Evolutionary conservation across 2,888 invertebrate genomes (phyloP), one percentile per base, ranked within the genome.

Genomic region (Agrenia bidenticulata): DNA sequence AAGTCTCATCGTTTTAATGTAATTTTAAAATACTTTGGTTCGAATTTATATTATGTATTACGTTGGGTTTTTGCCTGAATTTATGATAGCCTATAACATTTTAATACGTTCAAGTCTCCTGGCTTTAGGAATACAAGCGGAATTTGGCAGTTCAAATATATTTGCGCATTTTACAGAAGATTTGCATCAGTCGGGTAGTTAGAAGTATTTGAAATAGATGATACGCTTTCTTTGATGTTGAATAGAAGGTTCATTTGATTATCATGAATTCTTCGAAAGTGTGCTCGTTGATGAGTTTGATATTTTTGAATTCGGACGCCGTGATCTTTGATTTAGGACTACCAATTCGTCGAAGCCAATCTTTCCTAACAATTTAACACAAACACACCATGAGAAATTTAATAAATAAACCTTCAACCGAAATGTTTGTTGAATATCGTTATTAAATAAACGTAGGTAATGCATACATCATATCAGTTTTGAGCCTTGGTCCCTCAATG

Each of bases 301-400:
- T 84, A 77, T 88, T 87, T 19, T 81, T 82, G 79, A 91, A 92
- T 69, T 87, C 86, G 0, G 85, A 86, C 78, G 85, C 88, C 9
- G 89, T 88, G 73, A 92, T 90, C 72, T 82, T 82, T 53, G 89
- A 89, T 72, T 84, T 83, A 0, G 90, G 90, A 78, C 91, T 91
- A 49, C 91, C 92, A 4, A 83, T 86, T 32, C 82, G 82, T 76
- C 84, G 82, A 59, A 92, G 80, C 86, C 86, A 86, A 9, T 79
- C 73, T 78, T 85, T 85, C 78, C 78, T 78, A 60, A 37, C 65
- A 61, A 54, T 23, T n/a, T n/a, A 54, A 55, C 81, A 81, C 11
- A 54, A 17, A 58, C 5, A 53, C 17, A 39, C 32, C 62, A 17
- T 37, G n/a, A n/a, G n/a, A n/a, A n/a, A 61, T 49, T 26, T 39